Conservation (phyloP, 2,888 invertebrate genomes). For the Temnothorax rugatulus region DNA sequence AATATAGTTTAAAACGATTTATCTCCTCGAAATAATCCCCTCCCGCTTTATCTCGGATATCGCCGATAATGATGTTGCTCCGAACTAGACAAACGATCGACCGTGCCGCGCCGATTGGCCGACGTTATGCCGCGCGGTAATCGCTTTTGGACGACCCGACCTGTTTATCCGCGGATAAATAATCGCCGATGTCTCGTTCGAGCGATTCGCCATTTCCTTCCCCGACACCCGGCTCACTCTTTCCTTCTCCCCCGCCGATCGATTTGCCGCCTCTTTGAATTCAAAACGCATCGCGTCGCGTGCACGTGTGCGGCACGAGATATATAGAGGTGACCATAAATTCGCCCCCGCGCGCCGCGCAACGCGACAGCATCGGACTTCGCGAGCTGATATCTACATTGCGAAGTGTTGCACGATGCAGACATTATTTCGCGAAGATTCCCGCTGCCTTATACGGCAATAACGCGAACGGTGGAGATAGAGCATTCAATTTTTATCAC, state of each 20-base stretch:
- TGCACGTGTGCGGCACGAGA: conserved; percentile 51
- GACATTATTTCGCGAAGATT: conserved; percentile 44
- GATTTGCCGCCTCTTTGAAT: conserved; percentile 67
- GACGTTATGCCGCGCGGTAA: conserved; percentile 59
- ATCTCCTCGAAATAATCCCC: conserved; percentile 47
- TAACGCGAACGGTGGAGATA: not conserved
- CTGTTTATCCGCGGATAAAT: conserved; percentile 70
- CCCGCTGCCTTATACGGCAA: not conserved
- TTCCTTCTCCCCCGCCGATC: conserved; percentile 59
- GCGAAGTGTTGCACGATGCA: conserved; percentile 16
- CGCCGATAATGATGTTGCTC: conserved; percentile 25
- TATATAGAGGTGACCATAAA: conserved; percentile 47
- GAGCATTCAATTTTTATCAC: conserved; percentile 34
- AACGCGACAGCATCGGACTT: conserved; percentile 14
- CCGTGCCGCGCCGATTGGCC: conserved; percentile 57
- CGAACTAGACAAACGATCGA: conserved; percentile 64
- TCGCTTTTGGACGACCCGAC: conserved; percentile 74
- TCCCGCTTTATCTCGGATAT: conserved; percentile 25
- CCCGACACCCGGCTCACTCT: conserved; percentile 12
- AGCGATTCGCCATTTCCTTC: conserved; percentile 4
- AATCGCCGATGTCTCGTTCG: conserved; percentile 46
- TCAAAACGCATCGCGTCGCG: conserved; percentile 47
- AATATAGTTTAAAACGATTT: conserved; percentile 8
- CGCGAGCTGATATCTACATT: conserved; percentile 40
- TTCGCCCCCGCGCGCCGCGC: not conserved